These are phyloP conservation scores for Apostichopus leukothele DNA, from an alignment of 53 echinoderm and acorn worm species.

Conservation along the genomic window DNA sequence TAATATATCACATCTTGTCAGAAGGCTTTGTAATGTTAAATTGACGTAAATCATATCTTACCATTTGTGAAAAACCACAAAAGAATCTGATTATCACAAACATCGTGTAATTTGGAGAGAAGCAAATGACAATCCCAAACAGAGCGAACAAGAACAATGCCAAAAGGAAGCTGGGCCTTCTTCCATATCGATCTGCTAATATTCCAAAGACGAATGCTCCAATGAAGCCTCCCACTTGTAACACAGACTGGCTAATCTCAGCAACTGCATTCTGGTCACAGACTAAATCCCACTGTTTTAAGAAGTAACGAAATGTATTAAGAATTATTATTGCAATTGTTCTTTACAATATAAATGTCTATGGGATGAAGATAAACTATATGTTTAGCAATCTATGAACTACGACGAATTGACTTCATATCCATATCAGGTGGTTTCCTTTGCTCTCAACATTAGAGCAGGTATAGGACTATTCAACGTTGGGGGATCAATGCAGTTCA, in stretches of 20 bases:
- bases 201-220: conserved; percentile 80
- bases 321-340: background rate
- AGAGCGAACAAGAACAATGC: conserved; percentile 38
- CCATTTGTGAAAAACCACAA: conserved; percentile 71
- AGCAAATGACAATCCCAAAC: conserved; percentile 67
- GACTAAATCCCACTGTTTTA: conserved; percentile 80
- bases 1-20: too few relatives aligned
- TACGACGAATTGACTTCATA: background rate
- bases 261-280: conserved; percentile 61
- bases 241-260: conserved; percentile 74
- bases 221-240: conserved; percentile 79
- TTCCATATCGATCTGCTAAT: conserved; percentile 78
- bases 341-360: background rate
- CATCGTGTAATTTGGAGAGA: conserved; percentile 70
- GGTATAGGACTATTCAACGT: background rate
- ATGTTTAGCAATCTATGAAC: background rate
- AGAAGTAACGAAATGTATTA: background rate
- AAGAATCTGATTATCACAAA: conserved; percentile 75
- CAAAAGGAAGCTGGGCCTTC: conserved; percentile 70
- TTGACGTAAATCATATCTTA: background rate
- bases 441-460: too few relatives aligned
- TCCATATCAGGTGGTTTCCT: background rate
- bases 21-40: too few relatives aligned
- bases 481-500: background rate
- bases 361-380: background rate